These are phyloP conservation scores for Rhinatrema bivittatum DNA, from an alignment of 2,797 vertebrate genomes.

Conservation along the genomic window DNA sequence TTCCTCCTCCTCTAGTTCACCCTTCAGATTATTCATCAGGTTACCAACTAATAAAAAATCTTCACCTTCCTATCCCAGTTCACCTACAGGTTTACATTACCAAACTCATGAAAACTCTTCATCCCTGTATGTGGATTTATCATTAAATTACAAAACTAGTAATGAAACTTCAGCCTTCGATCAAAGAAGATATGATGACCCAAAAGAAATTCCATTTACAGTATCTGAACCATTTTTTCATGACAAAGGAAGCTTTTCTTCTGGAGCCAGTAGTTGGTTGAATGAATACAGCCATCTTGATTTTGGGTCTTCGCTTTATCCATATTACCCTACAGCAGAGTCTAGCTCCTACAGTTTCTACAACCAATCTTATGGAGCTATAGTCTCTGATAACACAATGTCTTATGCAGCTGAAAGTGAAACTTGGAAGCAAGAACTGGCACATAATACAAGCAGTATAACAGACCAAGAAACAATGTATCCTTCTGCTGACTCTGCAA, in stretches of 20 bases:
- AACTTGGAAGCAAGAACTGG: conserved; percentile 3
- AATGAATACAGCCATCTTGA: background rate
- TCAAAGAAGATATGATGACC: background rate
- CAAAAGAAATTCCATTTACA: background rate
- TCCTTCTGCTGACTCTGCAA: conserved; percentile 5
- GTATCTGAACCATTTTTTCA: background rate
- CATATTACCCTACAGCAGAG: too few relatives aligned
- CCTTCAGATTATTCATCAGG: too few relatives aligned
- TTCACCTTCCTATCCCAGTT: too few relatives aligned
- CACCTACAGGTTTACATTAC: background rate
- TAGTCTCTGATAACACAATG: background rate
- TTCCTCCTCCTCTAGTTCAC: too few relatives aligned
- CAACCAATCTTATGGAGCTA: too few relatives aligned
- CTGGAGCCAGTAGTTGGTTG: conserved; percentile 10
- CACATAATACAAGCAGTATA: fast-evolving
- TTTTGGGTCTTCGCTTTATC: background rate
- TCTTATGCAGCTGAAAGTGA: background rate
- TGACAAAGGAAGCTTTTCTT: conserved; percentile 1
- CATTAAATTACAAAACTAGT: conserved; percentile 1
- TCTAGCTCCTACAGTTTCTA: too few relatives aligned
- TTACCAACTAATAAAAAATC: too few relatives aligned
- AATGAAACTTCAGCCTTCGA: conserved; percentile 2
- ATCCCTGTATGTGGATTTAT: background rate
- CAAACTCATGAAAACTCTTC: conserved; percentile 3
- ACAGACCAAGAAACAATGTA: conserved; percentile 4